Base-by-base conservation (phyloP, 2,888 invertebrate genomes). In the Nemurella pictetii region DNA sequence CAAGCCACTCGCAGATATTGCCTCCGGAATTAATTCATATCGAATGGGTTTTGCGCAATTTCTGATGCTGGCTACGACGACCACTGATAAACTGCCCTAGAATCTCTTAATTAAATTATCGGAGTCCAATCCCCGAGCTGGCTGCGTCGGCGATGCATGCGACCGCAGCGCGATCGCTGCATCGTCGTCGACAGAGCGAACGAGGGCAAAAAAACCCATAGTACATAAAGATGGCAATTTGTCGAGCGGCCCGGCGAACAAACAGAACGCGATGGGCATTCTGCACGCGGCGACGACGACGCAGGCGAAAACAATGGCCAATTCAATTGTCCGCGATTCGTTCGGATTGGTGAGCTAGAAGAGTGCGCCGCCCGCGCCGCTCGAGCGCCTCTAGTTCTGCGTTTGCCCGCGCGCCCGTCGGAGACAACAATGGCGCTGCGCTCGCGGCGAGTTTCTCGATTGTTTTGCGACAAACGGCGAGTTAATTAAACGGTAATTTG, bases 291-390 rank as follows among this genome's bases (percentile, higher is more conserved):
- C n/a, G n/a, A n/a, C n/a, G n/a, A n/a, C n/a, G n/a, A n/a, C n/a
- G n/a, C n/a, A n/a, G n/a, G n/a, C n/a, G n/a, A 7, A 55, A 55
- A 55, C 55, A 55, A 55, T 55, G 55, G 12, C 20, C 55, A 55
- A 55, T 55, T 55, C 55, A 55, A 55, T 55, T 55, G 55, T 55
- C 55, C 9, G 15, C 55, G 55, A 55, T 82, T 28, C 20, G 82
- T 82, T 55, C 84, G 84, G 80, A 85, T 72, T 84, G 36, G 20
- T 84, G 85, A 26, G 73, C 85, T 85, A 73, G 83, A 86, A 85
- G 84, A 80, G 55, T 55, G 55, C 20, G 9, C 55, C 35, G 55
- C 73, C 3, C 15, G 55, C 12, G 15, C 15, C 55, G 55, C 55
- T 20, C 55, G 55, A 55, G 55, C 20, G 55, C 55, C 15, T 20